Evolutionary conservation across 1,140 invertebrate species (phyloP).

Genomic region (Mizuhopecten yessoensis): DNA sequence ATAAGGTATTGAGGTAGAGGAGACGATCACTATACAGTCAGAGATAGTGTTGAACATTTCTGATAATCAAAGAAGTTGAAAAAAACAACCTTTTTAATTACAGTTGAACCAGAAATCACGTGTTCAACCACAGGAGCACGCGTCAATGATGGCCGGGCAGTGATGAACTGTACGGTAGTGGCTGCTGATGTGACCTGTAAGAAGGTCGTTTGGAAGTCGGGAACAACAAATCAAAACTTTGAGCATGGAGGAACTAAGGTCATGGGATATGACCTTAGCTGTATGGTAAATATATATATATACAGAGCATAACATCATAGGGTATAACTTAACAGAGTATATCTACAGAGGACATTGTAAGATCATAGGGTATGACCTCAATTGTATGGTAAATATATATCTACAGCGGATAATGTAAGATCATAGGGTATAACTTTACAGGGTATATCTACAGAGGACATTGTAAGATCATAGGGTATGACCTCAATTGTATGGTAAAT

Average conservation of each 20-base stretch:
- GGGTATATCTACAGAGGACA: too few species aligned
- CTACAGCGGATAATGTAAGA: too few species aligned
- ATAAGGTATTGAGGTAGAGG: too few species aligned
- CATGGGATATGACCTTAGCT: background rate
- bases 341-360: too few species aligned
- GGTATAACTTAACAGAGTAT: too few species aligned
- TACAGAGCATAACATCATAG: too few species aligned
- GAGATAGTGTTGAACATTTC: too few species aligned
- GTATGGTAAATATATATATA: background rate
- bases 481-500: background rate
- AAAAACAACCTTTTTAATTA: background rate
- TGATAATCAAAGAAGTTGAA: too few species aligned
- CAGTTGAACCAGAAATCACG: background rate
- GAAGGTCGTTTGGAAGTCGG: background rate
- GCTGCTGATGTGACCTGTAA: background rate
- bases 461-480: background rate
- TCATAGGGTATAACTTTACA: too few species aligned
- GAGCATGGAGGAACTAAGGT: background rate
- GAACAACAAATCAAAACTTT: background rate
- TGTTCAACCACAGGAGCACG: background rate
- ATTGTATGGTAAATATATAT: too few species aligned
- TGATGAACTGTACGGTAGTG: background rate
- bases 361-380: too few species aligned
- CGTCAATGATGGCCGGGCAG: background rate
- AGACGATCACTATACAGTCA: too few species aligned